Evolutionary conservation across 2,888 invertebrate species (phyloP), one percentile per base, ranked within the genome.

Genomic region (Leucoptera coffeella): DNA sequence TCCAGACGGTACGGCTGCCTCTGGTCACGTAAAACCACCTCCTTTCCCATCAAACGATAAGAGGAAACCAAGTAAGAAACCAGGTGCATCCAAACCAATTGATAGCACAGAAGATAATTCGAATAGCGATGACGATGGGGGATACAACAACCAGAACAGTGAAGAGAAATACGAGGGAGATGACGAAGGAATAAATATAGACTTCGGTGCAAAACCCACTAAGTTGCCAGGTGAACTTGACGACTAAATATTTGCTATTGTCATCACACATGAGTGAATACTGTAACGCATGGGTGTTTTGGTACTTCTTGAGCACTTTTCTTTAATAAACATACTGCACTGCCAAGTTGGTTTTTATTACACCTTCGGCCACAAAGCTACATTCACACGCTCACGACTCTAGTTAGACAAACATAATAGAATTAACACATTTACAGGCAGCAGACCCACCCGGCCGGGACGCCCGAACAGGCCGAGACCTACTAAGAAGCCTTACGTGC

Each of bases 1-100:
- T 15, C 71, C 73, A 11, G 71, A 71, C 32, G 73, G 67, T 15
- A 72, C 75, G 4, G 77, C 77, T 17, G 76, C 75, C 14, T 76
- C 75, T 35, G 76, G 76, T 1, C 73, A 73, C 38, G 60, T 72
- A 4, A 74, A 74, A 38, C 74, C 74, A 12, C 60, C 65, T 9
- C 65, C 64, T 3, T 69, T 61, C 39, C 50, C 58, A 17, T 34
- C 36, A n/a, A 42, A 48, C 26, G 62, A 65, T 9, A 47, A 50
- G 34, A 59, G 58, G 4, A 45, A 51, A 32, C 51, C 56, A 3
- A 43, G 37, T 28, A 48, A 38, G 31, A 37, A 38, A 31, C 33
- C 43, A 37, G 35, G 37, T 30, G 21, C 23, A 33, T 25, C 42
- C 11, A n/a, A n/a, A n/a, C n/a, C n/a, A n/a, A n/a, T n/a, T n/a